Evolutionary conservation across 1,140 invertebrate species (phyloP).

Genomic region (Diorhabda carinulata): DNA sequence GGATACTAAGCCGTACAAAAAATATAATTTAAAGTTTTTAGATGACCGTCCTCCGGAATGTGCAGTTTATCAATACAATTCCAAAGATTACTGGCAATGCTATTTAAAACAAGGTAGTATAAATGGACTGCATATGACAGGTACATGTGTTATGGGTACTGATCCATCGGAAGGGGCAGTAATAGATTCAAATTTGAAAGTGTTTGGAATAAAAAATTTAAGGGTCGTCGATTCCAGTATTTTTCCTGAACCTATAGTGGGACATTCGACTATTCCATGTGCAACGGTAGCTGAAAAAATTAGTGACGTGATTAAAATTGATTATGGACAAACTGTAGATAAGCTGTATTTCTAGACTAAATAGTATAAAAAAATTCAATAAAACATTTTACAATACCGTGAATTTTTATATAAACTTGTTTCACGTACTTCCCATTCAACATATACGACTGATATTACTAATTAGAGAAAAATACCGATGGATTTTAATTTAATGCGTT

Average conservation of each 20-base stretch:
- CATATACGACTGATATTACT: too few relatives aligned
- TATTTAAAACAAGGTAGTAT: slow-evolving; percentile 57
- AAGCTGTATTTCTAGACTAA: not conserved
- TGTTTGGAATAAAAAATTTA: slow-evolving; percentile 58
- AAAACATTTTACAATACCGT: too few relatives aligned
- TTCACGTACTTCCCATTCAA: too few relatives aligned
- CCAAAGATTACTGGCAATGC: slow-evolving; percentile 61
- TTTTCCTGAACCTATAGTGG: slow-evolving; percentile 65
- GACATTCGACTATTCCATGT: slow-evolving; percentile 66
- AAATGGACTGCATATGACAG: slow-evolving; percentile 66
- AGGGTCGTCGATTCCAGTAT: slow-evolving; percentile 71
- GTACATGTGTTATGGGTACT: slow-evolving; percentile 71
- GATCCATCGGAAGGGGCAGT: slow-evolving; percentile 51
- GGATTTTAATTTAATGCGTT: too few relatives aligned
- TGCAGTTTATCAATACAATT: slow-evolving; percentile 44
- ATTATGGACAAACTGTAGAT: not conserved
- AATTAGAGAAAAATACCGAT: too few relatives aligned
- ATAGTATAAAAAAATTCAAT: too few relatives aligned
- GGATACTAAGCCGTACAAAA: not conserved
- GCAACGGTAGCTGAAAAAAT: slow-evolving; percentile 72
- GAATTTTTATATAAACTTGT: too few relatives aligned
- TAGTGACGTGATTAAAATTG: slow-evolving; percentile 35
- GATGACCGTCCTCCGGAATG: slow-evolving; percentile 41
- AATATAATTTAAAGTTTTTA: slow-evolving; percentile 46
- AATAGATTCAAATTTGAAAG: slow-evolving; percentile 61